phyloP scores from a whole-genome alignment of 1,140 invertebrate species.

The Ephestia elutella region DNA sequence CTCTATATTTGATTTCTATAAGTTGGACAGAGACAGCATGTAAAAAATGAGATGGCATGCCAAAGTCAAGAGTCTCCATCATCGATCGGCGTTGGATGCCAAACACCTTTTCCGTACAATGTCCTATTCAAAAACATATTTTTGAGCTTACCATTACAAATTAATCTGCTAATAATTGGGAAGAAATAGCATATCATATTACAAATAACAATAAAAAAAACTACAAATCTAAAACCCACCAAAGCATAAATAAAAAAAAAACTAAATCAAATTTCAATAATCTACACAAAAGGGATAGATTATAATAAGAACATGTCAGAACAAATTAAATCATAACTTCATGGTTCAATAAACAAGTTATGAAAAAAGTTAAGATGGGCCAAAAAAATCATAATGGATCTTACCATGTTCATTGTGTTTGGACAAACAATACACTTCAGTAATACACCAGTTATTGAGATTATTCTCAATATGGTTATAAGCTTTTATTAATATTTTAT shows the following conservation, averaged over 20 bases:
- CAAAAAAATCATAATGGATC: slow-evolving; percentile 48
- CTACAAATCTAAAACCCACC: background rate
- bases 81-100: slow-evolving; percentile 54
- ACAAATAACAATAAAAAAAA: slow-evolving; percentile 13
- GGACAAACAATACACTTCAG: slow-evolving; percentile 51
- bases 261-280: slow-evolving; percentile 11
- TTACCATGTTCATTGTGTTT: slow-evolving; percentile 67
- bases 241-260: slow-evolving; percentile 2
- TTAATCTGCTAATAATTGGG: slow-evolving; percentile 19
- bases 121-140: slow-evolving; percentile 15
- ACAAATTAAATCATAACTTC: slow-evolving; percentile 70
- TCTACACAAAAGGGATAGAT: slow-evolving; percentile 30
- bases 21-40: slow-evolving; percentile 48
- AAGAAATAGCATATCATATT: slow-evolving; percentile 35
- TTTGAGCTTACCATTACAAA: slow-evolving; percentile 18
- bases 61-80: slow-evolving; percentile 65
- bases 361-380: slow-evolving; percentile 45
- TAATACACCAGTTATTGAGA: slow-evolving; percentile 38
- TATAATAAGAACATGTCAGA: slow-evolving; percentile 65
- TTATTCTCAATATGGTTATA: slow-evolving; percentile 34
- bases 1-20: slow-evolving; percentile 44
- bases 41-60: slow-evolving; percentile 49
- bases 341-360: slow-evolving; percentile 54
- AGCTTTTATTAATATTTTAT: slow-evolving; percentile 34
- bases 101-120: slow-evolving; percentile 25